These are phyloP conservation scores for Rhincodon typus DNA, from an alignment of 2,797 vertebrate species.

Conservation along the genomic window DNA sequence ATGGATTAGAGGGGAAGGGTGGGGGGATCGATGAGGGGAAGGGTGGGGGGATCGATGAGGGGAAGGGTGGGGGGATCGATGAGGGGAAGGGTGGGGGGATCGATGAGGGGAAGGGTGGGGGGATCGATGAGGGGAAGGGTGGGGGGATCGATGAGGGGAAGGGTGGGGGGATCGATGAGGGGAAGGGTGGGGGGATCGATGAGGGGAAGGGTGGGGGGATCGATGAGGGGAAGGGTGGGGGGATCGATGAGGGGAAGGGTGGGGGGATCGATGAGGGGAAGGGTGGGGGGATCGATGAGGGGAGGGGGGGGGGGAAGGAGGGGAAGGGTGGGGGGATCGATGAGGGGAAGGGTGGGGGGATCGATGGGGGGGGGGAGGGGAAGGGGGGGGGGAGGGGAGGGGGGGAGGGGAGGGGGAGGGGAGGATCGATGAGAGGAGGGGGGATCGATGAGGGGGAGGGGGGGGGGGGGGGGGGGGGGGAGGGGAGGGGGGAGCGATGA, in stretches of 20 bases:
- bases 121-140: not conserved
- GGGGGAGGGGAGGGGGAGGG: not conserved
- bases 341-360: not conserved
- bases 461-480: not conserved
- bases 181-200: not conserved
- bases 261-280: not conserved
- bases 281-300: not conserved
- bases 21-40: not conserved
- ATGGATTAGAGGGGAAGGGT: not conserved
- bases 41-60: not conserved
- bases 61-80: not conserved
- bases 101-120: not conserved
- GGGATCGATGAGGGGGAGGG: not conserved
- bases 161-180: not conserved
- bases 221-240: not conserved
- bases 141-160: not conserved
- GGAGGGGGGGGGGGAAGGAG: not conserved
- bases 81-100: not conserved
- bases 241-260: fast-evolving
- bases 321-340: not conserved
- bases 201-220: not conserved
- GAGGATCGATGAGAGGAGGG: not conserved
- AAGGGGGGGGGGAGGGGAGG: no score
- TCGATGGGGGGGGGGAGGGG: no score
- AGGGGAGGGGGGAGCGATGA: not conserved